A percentile compares a stretch with the other conserved stretches of the same genome.
phyloP scores from a whole-genome alignment of 2,113 vertebrate species.

The Sylvicapra grimmia region DNA sequence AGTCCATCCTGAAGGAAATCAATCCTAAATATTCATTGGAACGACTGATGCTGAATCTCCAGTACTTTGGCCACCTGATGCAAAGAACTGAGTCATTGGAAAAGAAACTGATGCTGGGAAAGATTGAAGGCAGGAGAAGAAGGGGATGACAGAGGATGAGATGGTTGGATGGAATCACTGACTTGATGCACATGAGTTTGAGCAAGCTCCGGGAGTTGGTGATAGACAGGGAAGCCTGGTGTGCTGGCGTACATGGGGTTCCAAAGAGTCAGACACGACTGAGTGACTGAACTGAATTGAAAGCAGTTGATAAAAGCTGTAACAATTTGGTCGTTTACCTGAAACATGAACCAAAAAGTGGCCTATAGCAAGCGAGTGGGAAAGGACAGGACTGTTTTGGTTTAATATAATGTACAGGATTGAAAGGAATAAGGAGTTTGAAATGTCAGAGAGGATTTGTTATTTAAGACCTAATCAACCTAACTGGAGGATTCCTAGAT shows the following conservation, averaged over 20 bases:
- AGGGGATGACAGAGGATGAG: not conserved
- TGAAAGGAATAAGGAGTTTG: not conserved
- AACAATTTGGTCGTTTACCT: not conserved
- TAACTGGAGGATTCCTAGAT: not conserved
- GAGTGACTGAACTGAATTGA: not conserved
- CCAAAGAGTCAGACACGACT: fast-evolving
- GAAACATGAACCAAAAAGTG: not conserved
- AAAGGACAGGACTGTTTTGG: not conserved
- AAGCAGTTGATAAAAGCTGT: not conserved
- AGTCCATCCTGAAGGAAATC: not conserved
- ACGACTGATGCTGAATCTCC: not conserved
- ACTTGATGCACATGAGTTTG: not conserved
- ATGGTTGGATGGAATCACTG: not conserved
- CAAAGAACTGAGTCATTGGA: not conserved
- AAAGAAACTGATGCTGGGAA: not conserved
- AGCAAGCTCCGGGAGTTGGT: not conserved
- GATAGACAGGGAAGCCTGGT: not conserved
- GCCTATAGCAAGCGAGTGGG: not conserved
- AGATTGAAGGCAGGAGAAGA: not conserved
- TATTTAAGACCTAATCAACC: not conserved
- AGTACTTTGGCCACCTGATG: not conserved
- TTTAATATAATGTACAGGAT: not conserved
- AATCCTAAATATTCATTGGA: not conserved
- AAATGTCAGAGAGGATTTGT: not conserved
- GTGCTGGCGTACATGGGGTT: not conserved